These are phyloP conservation scores for Drymonia ruficornis DNA, from an alignment of 2,888 invertebrate genomes.

Conservation along the genomic window DNA sequence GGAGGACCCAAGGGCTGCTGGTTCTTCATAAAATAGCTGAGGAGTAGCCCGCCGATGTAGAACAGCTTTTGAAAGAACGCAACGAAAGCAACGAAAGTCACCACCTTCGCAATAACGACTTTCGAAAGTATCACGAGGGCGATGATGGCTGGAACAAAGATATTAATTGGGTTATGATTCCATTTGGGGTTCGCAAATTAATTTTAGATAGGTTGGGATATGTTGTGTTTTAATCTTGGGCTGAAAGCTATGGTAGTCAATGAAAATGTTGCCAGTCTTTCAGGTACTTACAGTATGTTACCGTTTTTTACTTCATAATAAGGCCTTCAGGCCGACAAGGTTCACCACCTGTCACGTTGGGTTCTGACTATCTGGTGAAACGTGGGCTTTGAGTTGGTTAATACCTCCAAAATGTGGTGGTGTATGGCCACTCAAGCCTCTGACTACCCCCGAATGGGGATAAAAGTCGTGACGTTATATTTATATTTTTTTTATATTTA, in stretches of 20 bases:
- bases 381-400: no score
- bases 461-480: no score
- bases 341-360: no score
- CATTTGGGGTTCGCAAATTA: not conserved
- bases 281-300: no score
- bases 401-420: no score
- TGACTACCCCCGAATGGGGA: no score
- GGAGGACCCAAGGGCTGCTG: conserved; percentile 38
- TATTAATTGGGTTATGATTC: not conserved
- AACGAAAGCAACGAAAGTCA: conserved; percentile 66
- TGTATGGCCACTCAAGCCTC: no score
- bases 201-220: not conserved
- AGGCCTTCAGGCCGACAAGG: no score
- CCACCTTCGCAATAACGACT: conserved; percentile 66
- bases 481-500: no score
- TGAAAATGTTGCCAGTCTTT: no score
- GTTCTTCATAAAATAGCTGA: conserved; percentile 68
- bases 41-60: conserved; percentile 60
- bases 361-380: no score
- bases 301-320: no score
- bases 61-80: conserved; percentile 75
- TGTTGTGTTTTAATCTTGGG: not conserved
- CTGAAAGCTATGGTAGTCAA: not conserved
- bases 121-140: conserved; percentile 66
- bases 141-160: conserved; percentile 62